These are phyloP conservation scores for Serrognathus titanus DNA, from an alignment of 2,888 invertebrate species.

Conservation along the genomic window DNA sequence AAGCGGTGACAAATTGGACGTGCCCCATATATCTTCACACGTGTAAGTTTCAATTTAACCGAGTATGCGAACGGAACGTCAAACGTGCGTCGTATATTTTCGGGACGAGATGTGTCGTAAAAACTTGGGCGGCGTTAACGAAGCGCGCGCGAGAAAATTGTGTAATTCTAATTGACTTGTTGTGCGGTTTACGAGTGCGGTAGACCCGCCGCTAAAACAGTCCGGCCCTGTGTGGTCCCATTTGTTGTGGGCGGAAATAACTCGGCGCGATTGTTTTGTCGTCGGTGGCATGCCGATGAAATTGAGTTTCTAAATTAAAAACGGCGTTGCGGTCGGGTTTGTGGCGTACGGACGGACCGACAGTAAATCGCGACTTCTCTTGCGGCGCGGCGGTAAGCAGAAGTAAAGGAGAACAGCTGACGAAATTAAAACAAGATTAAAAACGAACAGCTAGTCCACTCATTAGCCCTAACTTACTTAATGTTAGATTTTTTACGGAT, in stretches of 20 bases:
- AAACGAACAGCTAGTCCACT: too few species aligned
- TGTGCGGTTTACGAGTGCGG: neutral
- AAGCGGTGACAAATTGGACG: too few species aligned
- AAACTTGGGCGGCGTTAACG: too few species aligned
- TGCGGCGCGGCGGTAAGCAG: neutral
- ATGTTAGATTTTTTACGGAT: too few species aligned
- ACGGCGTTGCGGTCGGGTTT: too few species aligned
- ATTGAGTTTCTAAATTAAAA: too few species aligned
- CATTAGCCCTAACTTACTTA: too few species aligned
- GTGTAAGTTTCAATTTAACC: neutral
- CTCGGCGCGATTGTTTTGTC: neutral
- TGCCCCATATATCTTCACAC: neutral
- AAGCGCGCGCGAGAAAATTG: neutral
- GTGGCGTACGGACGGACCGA: neutral
- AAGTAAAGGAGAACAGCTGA: too few species aligned
- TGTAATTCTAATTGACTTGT: constrained; percentile 3
- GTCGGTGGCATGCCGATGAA: too few species aligned
- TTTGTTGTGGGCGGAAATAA: neutral
- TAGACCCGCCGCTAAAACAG: neutral
- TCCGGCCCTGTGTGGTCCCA: neutral
- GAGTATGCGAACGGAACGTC: neutral
- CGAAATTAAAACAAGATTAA: too few species aligned
- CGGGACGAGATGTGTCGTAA: neutral
- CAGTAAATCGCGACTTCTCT: neutral
- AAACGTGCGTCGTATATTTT: neutral